These are phyloP conservation scores for Microctonus aethiopoides DNA, from an alignment of 2,888 invertebrate species.

Conservation along the genomic window DNA sequence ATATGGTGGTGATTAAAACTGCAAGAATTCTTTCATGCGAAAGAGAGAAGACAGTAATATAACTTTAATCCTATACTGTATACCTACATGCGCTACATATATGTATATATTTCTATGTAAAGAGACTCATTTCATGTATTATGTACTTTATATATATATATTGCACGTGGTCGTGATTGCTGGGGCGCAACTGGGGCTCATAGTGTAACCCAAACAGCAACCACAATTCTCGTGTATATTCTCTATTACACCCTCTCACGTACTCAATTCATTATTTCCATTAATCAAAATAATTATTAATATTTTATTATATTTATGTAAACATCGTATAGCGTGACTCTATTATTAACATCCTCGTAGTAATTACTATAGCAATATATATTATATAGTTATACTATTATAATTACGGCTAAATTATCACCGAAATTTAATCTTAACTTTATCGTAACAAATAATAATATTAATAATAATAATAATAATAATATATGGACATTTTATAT, in stretches of 20 bases:
- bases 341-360: background rate
- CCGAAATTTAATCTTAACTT: background rate
- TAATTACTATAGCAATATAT: background rate
- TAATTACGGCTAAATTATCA: background rate
- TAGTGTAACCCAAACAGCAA: conserved; percentile 12
- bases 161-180: background rate
- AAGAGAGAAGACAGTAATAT: background rate
- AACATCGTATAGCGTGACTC: background rate
- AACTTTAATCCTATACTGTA: background rate
- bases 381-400: background rate
- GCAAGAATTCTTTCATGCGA: background rate
- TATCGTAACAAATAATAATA: background rate
- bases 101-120: background rate
- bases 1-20: background rate
- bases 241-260: background rate
- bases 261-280: background rate
- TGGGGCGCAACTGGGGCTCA: conserved; percentile 6
- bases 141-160: background rate
- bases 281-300: conserved; percentile 13
- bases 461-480: background rate
- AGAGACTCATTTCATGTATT: background rate
- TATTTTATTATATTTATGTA: background rate
- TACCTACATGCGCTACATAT: background rate
- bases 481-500: background rate
- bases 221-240: conserved; percentile 10